Base-by-base conservation (phyloP, 2,888 invertebrate species). In the Crioceris asparagi region DNA sequence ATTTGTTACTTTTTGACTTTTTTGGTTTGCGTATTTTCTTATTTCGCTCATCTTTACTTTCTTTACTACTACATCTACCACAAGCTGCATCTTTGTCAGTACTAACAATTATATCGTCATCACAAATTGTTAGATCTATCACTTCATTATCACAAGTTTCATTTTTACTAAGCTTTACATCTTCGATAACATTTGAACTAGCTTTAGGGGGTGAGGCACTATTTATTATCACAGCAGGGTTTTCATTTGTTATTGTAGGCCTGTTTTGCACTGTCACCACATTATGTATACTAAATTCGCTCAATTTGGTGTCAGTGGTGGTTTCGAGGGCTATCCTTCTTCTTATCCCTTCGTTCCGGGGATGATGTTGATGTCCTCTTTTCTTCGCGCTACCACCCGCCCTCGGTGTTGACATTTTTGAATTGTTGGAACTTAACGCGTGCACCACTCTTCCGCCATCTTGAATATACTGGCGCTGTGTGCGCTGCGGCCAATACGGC, bases 291-390 rank as follows among this genome's bases (percentile, higher is more conserved):
- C 55, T 55, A 51, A 51, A 56, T 40, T 48, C 48, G 45, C 54
- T 56, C 29, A 51, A 45, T 30, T 52, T 50, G 37, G 47, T 46
- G 32, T 43, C 39, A 25, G 15, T 7, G 64, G 46, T 41, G 15
- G 41, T 37, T 33, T 70, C 69, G 62, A 70, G 67, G 65, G 69
- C 68, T 65, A 68, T 74, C 57, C 74, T 64, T 39, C 56, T 53
- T 45, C 64, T 58, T 43, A 49, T 57, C 50, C 64, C 63, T 47
- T 61, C 59, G 59, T 78, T 73, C 46, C 79, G 75, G 60, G 79
- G 80, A 68, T 81, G 81, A 67, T 80, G 79, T 65, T 80, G 80
- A 64, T 79, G 80, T 50, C 80, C 80, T 64, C 79, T 73, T 62
- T 79, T 77, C 64, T 71, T 72, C 57, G 65, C 69, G 69, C 69